Evolutionary conservation across 2,888 invertebrate species (phyloP).

Genomic region (Drepanosiphum platanoidis): DNA sequence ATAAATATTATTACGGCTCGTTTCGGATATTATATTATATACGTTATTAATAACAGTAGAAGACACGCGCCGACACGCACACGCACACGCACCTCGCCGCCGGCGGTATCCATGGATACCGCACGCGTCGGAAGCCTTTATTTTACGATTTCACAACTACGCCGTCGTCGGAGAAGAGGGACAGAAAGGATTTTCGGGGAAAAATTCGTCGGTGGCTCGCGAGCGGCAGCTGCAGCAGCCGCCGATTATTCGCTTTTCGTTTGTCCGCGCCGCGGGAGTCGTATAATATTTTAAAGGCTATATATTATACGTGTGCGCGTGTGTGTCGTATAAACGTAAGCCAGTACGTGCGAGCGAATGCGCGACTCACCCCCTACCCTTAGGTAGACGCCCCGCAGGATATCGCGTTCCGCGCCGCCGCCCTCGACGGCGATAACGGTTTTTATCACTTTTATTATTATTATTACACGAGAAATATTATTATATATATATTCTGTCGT

Average conservation of each 20-base stretch:
- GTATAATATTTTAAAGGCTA: background rate
- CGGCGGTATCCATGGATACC: constrained; percentile 25
- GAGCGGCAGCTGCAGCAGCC: background rate
- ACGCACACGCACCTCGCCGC: background rate
- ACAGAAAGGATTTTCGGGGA: background rate
- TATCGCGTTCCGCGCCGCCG: background rate
- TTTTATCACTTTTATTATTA: no score
- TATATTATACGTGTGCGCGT: background rate
- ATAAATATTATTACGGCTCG: no score
- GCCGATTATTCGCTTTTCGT: background rate
- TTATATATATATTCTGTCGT: background rate
- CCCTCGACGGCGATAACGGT: background rate
- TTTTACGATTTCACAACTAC: no score
- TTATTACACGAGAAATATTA: background rate
- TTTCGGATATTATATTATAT: no score
- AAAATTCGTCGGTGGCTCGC: background rate
- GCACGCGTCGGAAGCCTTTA: no score
- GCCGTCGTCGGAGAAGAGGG: no score
- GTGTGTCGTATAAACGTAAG: no score
- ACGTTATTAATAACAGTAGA: no score
- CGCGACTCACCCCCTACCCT: background rate
- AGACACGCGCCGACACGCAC: background rate
- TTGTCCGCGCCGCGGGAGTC: background rate
- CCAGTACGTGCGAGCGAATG: background rate
- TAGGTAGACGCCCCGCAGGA: background rate